These are phyloP conservation scores for Galemys pyrenaicus DNA, from an alignment of 2,113 vertebrate genomes.

Conservation along the genomic window DNA sequence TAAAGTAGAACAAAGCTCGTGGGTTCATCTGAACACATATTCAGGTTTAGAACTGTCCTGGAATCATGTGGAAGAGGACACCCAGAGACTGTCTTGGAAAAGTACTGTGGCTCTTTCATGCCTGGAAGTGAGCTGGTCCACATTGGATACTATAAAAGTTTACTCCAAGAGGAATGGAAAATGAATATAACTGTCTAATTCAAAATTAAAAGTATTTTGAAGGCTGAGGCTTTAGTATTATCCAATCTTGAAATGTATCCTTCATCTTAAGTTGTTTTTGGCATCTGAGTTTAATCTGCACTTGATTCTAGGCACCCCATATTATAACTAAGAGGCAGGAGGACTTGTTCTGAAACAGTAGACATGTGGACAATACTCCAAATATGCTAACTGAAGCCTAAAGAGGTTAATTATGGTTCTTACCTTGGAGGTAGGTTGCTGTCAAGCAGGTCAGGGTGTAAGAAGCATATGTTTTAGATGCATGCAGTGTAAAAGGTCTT, in stretches of 20 bases:
- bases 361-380: background rate
- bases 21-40: background rate
- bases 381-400: background rate
- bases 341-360: background rate
- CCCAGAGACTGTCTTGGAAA: background rate
- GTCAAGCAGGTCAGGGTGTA: background rate
- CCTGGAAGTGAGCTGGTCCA: background rate
- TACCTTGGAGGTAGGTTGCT: background rate
- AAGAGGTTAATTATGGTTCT: background rate
- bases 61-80: background rate
- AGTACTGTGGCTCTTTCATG: background rate
- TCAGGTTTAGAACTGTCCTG: background rate
- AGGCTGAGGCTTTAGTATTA: background rate
- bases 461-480: background rate
- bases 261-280: slow-evolving; percentile 32
- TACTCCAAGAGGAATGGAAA: background rate
- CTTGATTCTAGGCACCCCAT: background rate
- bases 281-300: background rate
- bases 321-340: background rate
- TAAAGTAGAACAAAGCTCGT: background rate
- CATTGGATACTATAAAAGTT: background rate
- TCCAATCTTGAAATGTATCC: background rate
- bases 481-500: background rate
- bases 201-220: background rate
- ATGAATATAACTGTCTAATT: background rate